Percentiles rank a stretch among this genome's conserved stretches.
Evolutionary conservation across 2,113 vertebrate genomes (phyloP).

Genomic region (Ramphastos sulfuratus): DNA sequence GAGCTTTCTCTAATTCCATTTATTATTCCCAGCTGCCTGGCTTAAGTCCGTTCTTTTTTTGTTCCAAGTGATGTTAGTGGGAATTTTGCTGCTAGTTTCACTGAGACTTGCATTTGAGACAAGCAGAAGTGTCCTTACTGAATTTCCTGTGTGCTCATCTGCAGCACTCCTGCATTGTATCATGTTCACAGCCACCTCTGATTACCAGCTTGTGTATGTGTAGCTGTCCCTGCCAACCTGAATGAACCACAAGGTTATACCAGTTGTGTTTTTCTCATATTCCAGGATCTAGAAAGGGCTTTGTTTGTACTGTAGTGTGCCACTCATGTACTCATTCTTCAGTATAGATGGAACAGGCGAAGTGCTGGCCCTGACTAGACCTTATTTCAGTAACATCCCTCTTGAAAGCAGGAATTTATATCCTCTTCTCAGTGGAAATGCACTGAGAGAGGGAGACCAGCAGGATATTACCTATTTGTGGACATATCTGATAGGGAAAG

Average conservation of each 20-base stretch:
- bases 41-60: neutral
- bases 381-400: neutral
- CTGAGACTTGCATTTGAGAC: neutral
- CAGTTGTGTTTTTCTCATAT: neutral
- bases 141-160: neutral
- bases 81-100: neutral
- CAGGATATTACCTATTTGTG: neutral
- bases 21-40: neutral
- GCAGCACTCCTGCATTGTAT: fast-evolving
- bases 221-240: neutral
- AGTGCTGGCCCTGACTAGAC: neutral
- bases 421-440: neutral
- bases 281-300: neutral
- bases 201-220: neutral
- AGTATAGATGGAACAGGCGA: neutral
- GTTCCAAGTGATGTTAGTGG: neutral
- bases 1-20: neutral
- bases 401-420: neutral
- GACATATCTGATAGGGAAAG: neutral
- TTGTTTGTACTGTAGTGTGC: neutral
- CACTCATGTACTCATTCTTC: neutral
- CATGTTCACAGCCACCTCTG: neutral
- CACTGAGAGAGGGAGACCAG: neutral
- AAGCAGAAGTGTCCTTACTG: neutral
- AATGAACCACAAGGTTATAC: neutral